Percentiles rank a stretch among this genome's conserved stretches.
Conservation (phyloP, 2,888 invertebrate species). For the Dicycla oo region DNA sequence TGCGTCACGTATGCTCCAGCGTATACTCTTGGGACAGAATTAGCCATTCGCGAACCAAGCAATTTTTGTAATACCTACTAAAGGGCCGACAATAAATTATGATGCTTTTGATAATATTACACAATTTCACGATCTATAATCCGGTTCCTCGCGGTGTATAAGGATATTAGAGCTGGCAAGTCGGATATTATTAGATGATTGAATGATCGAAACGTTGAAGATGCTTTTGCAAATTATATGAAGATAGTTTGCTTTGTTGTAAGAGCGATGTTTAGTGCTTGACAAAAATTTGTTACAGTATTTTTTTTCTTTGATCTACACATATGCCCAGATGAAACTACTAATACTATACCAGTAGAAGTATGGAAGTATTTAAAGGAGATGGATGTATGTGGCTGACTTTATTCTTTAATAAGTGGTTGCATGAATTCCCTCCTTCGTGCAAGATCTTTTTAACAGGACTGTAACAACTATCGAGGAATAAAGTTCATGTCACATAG, state of each 20-base stretch:
- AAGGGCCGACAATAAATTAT: slow-evolving; percentile 65
- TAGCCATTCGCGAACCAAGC: slow-evolving; percentile 70
- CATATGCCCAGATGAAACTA: too few relatives aligned
- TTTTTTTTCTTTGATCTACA: slow-evolving; percentile 34
- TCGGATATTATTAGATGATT: slow-evolving; percentile 59
- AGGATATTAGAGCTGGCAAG: slow-evolving; percentile 59
- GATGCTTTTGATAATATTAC: slow-evolving; percentile 65
- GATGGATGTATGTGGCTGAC: too few relatives aligned
- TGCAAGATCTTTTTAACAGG: too few relatives aligned
- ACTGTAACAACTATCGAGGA: too few relatives aligned
- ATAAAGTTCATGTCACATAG: too few relatives aligned
- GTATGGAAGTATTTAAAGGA: too few relatives aligned
- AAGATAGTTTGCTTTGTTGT: slow-evolving; percentile 54
- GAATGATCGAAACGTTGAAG: slow-evolving; percentile 55
- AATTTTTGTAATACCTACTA: slow-evolving; percentile 70
- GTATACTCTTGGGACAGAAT: slow-evolving; percentile 68
- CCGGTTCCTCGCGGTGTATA: slow-evolving; percentile 58
- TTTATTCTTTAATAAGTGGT: too few relatives aligned
- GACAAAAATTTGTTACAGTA: slow-evolving; percentile 31
- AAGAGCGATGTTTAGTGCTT: slow-evolving; percentile 38
- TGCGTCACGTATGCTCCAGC: slow-evolving; percentile 63
- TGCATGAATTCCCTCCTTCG: too few relatives aligned
- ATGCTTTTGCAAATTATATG: slow-evolving; percentile 53
- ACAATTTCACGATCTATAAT: slow-evolving; percentile 63
- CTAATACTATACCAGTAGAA: too few relatives aligned